phyloP scores from a whole-genome alignment of 1,140 invertebrate species.

The Drosophila kurseongensis region DNA sequence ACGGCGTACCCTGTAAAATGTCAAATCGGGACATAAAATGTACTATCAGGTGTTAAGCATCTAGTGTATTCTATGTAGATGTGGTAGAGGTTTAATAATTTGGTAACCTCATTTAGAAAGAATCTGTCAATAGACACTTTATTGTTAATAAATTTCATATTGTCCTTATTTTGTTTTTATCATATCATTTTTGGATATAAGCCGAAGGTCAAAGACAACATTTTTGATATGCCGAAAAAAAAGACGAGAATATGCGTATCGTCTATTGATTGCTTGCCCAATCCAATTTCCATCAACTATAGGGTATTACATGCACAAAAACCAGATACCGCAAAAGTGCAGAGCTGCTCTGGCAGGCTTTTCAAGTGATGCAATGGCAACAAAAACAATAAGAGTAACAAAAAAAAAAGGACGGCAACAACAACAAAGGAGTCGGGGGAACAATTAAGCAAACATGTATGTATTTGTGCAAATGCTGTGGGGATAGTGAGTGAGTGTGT shows the following conservation, averaged over 20 bases:
- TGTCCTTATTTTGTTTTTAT: no score
- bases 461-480: conserved; percentile 2
- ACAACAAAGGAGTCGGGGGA: conserved; percentile 37
- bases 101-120: no score
- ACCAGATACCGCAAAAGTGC: conserved; percentile 49
- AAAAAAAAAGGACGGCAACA: conserved; percentile 17
- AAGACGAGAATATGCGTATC: neutral
- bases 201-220: neutral
- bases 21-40: neutral
- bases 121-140: no score
- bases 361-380: conserved; percentile 37
- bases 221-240: neutral
- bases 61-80: no score
- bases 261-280: neutral
- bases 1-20: conserved; percentile 1
- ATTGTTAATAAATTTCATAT: no score
- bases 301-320: conserved; percentile 41
- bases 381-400: conserved; percentile 22
- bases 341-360: conserved; percentile 67
- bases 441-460: conserved; percentile 63
- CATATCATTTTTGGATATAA: neutral
- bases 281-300: neutral
- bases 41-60: no score
- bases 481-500: conserved; percentile 16
- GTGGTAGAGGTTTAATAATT: no score